Percentiles rank a stretch among this genome's conserved stretches.
These are phyloP conservation scores for Anolis carolinensis DNA, from an alignment of 2,113 vertebrate species.

Conservation along the genomic window DNA sequence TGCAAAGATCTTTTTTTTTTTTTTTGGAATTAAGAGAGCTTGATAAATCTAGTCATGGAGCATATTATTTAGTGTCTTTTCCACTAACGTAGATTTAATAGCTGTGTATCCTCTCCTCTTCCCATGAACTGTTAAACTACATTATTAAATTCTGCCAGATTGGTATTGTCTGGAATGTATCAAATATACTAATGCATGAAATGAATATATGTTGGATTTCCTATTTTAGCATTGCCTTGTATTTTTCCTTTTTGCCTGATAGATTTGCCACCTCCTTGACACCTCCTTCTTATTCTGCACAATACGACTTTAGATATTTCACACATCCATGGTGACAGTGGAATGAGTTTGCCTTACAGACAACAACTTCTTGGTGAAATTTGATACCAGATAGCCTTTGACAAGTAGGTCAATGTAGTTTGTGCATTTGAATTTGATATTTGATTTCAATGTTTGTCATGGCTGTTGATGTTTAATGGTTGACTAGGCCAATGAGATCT, in stretches of 20 bases:
- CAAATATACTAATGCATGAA: background rate
- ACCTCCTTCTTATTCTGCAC: slow-evolving; percentile 9
- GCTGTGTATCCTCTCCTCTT: background rate
- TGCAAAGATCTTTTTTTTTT: background rate
- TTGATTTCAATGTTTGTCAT: background rate
- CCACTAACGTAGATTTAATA: background rate
- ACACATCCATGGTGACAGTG: slow-evolving; percentile 20
- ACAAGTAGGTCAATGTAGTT: background rate
- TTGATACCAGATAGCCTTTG: background rate
- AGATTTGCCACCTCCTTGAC: slow-evolving; percentile 43
- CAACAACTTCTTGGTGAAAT: background rate
- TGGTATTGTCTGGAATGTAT: background rate
- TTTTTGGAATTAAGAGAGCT: background rate
- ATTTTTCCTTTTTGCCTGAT: background rate
- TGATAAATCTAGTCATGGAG: background rate
- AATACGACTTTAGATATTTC: background rate
- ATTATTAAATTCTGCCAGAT: background rate
- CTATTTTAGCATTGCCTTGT: slow-evolving; percentile 14
- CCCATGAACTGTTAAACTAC: background rate
- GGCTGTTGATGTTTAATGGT: background rate
- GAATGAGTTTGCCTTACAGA: background rate
- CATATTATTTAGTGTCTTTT: background rate
- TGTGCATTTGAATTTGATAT: background rate
- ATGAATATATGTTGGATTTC: slow-evolving; percentile 25
- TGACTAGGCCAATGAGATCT: background rate